Evolutionary conservation across 2,888 invertebrate genomes (phyloP).

Genomic region (Acheta domesticus): DNA sequence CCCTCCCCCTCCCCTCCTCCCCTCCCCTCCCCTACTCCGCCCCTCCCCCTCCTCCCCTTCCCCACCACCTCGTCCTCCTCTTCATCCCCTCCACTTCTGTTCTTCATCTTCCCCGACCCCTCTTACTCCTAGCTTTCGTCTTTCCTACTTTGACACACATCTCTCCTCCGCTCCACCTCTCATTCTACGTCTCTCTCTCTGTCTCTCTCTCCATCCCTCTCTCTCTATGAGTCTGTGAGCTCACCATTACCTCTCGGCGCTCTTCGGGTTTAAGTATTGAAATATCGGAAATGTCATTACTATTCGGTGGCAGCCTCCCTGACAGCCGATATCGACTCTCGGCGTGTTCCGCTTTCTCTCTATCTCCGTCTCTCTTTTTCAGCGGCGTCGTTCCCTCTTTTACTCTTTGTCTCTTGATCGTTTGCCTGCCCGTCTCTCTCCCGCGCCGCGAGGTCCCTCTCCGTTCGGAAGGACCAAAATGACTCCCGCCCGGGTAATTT

Average conservation of each 20-base stretch:
- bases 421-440: not conserved
- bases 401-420: not conserved
- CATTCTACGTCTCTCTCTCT: too few relatives aligned
- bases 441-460: too few relatives aligned
- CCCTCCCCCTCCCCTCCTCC: not conserved
- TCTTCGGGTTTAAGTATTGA: constrained; percentile 32
- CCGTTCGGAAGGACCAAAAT: not conserved
- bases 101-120: too few relatives aligned
- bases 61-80: not conserved
- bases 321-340: constrained; percentile 31
- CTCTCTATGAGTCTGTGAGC: not conserved
- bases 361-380: not conserved
- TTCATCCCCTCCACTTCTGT: too few relatives aligned
- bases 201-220: too few relatives aligned
- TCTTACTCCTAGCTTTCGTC: too few relatives aligned
- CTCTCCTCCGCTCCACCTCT: too few relatives aligned
- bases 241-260: constrained; percentile 27
- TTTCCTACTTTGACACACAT: too few relatives aligned
- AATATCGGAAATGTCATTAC: constrained; percentile 37
- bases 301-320: constrained; percentile 25
- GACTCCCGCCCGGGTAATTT: constrained; percentile 27
- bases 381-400: not conserved
- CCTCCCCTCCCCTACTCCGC: too few relatives aligned
- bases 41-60: not conserved
- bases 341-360: constrained; percentile 21